Conservation (phyloP, 2,797 vertebrate genomes). For the Aselliscus stoliczkanus region DNA sequence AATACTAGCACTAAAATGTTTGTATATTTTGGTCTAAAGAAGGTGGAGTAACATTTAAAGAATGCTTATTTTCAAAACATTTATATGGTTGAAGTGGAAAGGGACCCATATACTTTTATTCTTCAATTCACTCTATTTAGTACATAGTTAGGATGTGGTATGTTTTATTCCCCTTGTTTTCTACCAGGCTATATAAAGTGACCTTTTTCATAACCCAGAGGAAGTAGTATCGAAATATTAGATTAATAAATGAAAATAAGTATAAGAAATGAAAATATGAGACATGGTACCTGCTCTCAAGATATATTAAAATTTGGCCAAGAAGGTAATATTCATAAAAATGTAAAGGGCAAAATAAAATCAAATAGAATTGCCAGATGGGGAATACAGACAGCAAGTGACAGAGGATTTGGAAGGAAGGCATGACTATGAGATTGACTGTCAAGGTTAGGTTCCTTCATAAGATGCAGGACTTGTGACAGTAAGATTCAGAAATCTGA, state of each 20-base stretch:
- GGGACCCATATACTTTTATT: neutral
- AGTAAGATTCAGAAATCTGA: neutral
- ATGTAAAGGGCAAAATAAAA: neutral
- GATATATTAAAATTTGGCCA: conserved; percentile 25
- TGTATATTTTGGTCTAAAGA: conserved; percentile 3
- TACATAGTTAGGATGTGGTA: neutral
- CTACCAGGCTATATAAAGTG: neutral
- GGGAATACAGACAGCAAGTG: neutral
- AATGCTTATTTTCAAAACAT: conserved; percentile 38
- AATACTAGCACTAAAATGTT: conserved; percentile 26
- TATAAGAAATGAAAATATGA: neutral
- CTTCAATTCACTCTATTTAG: conserved; percentile 23
- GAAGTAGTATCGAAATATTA: neutral
- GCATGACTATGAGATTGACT: neutral
- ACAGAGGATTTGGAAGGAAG: neutral
- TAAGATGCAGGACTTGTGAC: neutral
- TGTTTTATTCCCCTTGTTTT: neutral
- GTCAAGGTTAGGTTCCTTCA: neutral
- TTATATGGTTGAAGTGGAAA: neutral
- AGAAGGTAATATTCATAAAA: conserved; percentile 11
- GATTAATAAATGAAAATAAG: conserved; percentile 36
- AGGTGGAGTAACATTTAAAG: neutral
- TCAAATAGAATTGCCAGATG: neutral
- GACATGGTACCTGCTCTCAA: neutral
- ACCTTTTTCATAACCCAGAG: neutral